Percentiles rank a stretch among this genome's conserved stretches.
Evolutionary conservation across 2,113 vertebrate genomes (phyloP).

Genomic region (Vulpes vulpes): DNA sequence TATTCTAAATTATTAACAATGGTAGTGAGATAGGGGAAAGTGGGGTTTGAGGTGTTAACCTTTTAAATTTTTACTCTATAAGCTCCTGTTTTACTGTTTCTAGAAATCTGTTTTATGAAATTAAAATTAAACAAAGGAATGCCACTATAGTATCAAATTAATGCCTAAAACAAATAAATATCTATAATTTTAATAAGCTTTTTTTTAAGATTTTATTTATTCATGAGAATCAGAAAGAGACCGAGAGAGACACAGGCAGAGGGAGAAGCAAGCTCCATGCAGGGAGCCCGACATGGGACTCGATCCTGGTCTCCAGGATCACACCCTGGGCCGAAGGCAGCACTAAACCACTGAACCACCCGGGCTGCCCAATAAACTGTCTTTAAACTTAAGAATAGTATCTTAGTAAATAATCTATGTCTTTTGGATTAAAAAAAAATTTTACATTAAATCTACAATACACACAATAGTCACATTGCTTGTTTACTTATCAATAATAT

Average conservation of each 20-base stretch:
- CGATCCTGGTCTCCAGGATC: too few species aligned
- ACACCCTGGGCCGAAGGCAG: too few species aligned
- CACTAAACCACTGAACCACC: too few species aligned
- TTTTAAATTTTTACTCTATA: not conserved
- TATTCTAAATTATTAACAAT: not conserved
- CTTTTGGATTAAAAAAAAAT: not conserved
- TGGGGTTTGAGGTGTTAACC: not conserved
- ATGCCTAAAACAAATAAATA: not conserved
- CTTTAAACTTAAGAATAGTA: not conserved
- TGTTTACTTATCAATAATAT: not conserved
- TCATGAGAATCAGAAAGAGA: too few species aligned
- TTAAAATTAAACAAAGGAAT: conserved; percentile 36
- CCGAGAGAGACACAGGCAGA: too few species aligned
- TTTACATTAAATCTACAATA: not conserved
- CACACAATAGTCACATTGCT: not conserved
- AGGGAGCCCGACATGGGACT: too few species aligned
- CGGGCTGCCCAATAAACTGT: not conserved
- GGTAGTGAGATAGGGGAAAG: not conserved
- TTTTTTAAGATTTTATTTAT: too few species aligned
- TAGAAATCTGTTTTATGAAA: not conserved
- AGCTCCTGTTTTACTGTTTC: not conserved
- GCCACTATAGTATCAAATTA: not conserved
- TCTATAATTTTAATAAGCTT: not conserved
- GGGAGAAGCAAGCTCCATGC: too few species aligned
- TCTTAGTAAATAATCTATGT: not conserved